Conservation (phyloP, 2,797 vertebrate genomes). For the Moxostoma hubbsi region DNA sequence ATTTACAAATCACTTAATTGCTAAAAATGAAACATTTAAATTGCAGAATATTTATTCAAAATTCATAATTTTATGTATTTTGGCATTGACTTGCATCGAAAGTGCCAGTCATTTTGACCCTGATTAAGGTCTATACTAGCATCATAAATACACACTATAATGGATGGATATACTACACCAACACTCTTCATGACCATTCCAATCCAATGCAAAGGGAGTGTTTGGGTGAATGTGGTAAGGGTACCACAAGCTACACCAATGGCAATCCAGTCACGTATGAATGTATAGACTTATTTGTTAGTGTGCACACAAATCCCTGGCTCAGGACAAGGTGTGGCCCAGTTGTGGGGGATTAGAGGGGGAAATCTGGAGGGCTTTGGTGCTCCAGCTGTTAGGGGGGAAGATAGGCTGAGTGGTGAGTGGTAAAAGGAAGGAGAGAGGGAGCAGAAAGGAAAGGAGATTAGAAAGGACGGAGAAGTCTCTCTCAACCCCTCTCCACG, state of each 20-base stretch:
- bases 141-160: not conserved
- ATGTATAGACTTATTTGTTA: conserved; percentile 56
- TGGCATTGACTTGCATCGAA: too few relatives aligned
- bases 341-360: conserved; percentile 58
- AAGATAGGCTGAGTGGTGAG: conserved; percentile 23
- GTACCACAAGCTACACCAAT: conserved; percentile 36
- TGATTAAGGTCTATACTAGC: too few relatives aligned
- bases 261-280: conserved; percentile 32
- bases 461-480: conserved; percentile 43
- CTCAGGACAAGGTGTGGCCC: conserved; percentile 40
- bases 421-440: conserved; percentile 30
- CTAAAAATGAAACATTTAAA: too few relatives aligned
- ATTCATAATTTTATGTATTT: too few relatives aligned
- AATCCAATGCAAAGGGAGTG: conserved; percentile 25
- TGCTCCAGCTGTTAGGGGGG: conserved; percentile 50
- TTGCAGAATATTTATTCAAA: too few relatives aligned
- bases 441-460: conserved; percentile 57
- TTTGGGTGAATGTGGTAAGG: conserved; percentile 18
- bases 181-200: conserved; percentile 24
- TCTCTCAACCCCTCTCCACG: conserved; percentile 33
- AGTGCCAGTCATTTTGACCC: too few relatives aligned
- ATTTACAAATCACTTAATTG: too few relatives aligned
- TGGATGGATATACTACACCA: not conserved
- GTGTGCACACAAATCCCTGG: conserved; percentile 55
- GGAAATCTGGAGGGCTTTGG: conserved; percentile 51